A percentile compares a stretch with the other conserved stretches of the same genome.
Evolutionary conservation across 2,888 invertebrate genomes (phyloP).

Genomic region (Ganaspis brasiliensis): DNA sequence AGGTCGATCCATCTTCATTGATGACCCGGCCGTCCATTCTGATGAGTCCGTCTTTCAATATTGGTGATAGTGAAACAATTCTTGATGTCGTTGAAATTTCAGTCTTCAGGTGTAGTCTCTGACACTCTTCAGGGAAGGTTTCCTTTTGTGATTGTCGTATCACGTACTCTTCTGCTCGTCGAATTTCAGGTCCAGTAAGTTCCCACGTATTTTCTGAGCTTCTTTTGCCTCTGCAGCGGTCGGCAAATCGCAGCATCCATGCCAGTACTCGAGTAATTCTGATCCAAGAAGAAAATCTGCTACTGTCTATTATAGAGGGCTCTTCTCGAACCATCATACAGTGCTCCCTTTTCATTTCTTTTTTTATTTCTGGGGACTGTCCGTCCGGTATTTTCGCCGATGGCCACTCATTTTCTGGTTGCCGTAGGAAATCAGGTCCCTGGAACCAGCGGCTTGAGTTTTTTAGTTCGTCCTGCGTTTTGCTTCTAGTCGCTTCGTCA

Average conservation of each 20-base stretch:
- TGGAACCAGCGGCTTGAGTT: conserved; percentile 41
- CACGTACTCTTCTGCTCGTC: neutral
- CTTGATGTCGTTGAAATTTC: neutral
- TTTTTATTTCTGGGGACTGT: neutral
- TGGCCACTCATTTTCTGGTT: conserved; percentile 18
- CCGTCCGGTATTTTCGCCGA: neutral
- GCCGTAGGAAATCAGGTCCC: conserved; percentile 36
- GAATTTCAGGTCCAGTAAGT: neutral
- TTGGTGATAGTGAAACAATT: neutral
- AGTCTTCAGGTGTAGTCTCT: neutral
- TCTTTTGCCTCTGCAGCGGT: neutral
- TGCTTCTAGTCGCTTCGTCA: conserved; percentile 52
- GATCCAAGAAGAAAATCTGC: conserved; percentile 39
- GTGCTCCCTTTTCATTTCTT: neutral
- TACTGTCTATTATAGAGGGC: neutral
- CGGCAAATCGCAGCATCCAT: conserved; percentile 16
- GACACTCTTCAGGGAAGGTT: conserved; percentile 4
- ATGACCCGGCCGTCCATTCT: neutral
- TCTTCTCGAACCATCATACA: neutral
- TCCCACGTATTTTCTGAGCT: neutral
- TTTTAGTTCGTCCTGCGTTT: neutral
- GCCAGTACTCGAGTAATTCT: conserved; percentile 15
- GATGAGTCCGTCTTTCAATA: neutral
- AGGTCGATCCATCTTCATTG: neutral
- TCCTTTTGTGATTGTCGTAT: neutral